Evolutionary conservation across 2,113 vertebrate genomes (phyloP).

Genomic region (Macquaria ambigua): DNA sequence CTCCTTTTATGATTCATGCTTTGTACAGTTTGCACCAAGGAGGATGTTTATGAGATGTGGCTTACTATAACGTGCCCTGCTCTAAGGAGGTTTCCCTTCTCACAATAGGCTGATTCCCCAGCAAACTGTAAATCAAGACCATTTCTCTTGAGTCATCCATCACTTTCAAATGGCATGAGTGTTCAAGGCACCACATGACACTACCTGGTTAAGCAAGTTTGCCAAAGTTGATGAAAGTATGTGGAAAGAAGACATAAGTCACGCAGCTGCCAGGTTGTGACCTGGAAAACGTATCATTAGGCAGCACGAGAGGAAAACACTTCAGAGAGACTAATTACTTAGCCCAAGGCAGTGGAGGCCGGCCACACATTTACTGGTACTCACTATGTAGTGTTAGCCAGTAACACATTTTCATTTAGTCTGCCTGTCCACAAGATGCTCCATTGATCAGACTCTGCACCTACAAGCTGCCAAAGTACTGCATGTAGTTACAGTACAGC

Average conservation of each 20-base stretch:
- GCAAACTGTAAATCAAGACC: conserved; percentile 40
- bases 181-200: conserved; percentile 11
- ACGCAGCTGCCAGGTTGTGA: conserved; percentile 42
- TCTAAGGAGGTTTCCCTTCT: conserved; percentile 43
- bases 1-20: conserved; percentile 50
- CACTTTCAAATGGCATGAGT: conserved; percentile 17
- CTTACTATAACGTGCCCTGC: not conserved
- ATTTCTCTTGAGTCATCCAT: conserved; percentile 35
- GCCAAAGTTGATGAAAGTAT: conserved; percentile 34
- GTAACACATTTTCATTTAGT: conserved; percentile 40
- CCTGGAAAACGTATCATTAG: conserved; percentile 27
- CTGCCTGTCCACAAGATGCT: conserved; percentile 33
- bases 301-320: conserved; percentile 41
- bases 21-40: conserved; percentile 24
- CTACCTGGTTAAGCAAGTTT: conserved; percentile 15
- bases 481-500: conserved; percentile 12
- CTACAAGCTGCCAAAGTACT: conserved; percentile 10
- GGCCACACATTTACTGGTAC: conserved; percentile 55
- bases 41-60: conserved; percentile 39
- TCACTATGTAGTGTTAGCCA: conserved; percentile 9
- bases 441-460: conserved; percentile 1
- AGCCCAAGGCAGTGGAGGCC: conserved; percentile 48
- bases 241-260: conserved; percentile 38
- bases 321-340: conserved; percentile 46
- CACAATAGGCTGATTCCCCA: conserved; percentile 27